Evolutionary conservation across 2,888 invertebrate genomes (phyloP).

Genomic region (Lycaena phlaeas): DNA sequence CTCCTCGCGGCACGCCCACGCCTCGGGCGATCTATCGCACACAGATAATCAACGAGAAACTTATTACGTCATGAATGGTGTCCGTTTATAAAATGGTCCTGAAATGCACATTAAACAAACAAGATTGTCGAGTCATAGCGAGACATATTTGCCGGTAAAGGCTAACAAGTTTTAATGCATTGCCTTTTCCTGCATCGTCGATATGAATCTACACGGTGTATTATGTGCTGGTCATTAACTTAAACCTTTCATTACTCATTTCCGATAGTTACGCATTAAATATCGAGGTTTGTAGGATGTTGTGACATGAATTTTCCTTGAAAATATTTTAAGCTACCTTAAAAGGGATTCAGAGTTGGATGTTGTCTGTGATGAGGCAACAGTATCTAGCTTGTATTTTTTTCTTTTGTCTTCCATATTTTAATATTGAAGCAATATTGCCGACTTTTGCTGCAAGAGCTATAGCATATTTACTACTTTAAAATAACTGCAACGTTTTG

Average conservation of each 20-base stretch:
- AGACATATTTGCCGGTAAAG: slow-evolving; percentile 1
- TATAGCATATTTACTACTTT: too few species aligned
- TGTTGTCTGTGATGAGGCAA: too few species aligned
- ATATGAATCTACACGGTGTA: slow-evolving; percentile 39
- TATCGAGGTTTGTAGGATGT: slow-evolving; percentile 45
- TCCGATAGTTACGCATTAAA: slow-evolving; percentile 56
- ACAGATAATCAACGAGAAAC: not conserved
- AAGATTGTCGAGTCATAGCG: not conserved
- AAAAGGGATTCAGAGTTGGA: too few species aligned
- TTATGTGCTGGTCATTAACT: slow-evolving; percentile 55
- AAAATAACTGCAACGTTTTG: too few species aligned
- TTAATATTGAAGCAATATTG: too few species aligned
- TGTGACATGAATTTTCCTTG: slow-evolving; percentile 34
- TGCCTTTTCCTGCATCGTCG: slow-evolving; percentile 28
- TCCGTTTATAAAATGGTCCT: not conserved
- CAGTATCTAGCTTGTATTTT: too few species aligned
- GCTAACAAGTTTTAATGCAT: slow-evolving; percentile 7
- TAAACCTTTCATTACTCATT: slow-evolving; percentile 45
- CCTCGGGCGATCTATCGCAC: slow-evolving; percentile 6
- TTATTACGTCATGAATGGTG: not conserved
- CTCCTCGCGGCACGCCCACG: slow-evolving; percentile 6
- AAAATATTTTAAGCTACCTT: not conserved
- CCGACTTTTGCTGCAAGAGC: too few species aligned
- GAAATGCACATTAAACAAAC: not conserved
- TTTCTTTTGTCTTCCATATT: too few species aligned